phyloP scores from a whole-genome alignment of 1,140 invertebrate species.

The Pogonomyrmex californicus region DNA sequence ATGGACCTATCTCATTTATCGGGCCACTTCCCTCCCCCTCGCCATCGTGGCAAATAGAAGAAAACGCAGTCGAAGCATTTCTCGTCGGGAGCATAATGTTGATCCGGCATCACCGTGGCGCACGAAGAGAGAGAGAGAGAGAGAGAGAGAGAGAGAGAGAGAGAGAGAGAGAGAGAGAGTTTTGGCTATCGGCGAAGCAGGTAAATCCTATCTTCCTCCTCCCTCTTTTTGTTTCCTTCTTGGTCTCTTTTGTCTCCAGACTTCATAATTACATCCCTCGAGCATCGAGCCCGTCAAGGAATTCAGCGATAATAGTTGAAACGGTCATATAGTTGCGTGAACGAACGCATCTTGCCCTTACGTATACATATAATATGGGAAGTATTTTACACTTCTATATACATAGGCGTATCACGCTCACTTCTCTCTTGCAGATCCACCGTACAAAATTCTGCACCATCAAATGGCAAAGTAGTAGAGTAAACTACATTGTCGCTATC shows the following conservation, averaged over 20 bases:
- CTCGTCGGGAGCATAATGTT: slow-evolving; percentile 62
- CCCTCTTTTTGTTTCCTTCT: slow-evolving; percentile 25
- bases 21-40: background rate
- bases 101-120: slow-evolving; percentile 19
- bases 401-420: background rate
- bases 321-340: slow-evolving; percentile 3
- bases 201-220: slow-evolving; percentile 22
- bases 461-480: slow-evolving; percentile 23
- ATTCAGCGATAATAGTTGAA: slow-evolving; percentile 64
- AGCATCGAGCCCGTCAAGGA: slow-evolving; percentile 50
- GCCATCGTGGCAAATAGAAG: slow-evolving; percentile 3
- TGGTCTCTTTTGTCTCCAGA: slow-evolving; percentile 22
- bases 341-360: background rate
- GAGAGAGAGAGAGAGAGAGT: slow-evolving; percentile 34
- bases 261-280: slow-evolving; percentile 69
- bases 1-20: background rate
- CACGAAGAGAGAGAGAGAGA: background rate
- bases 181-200: slow-evolving; percentile 32
- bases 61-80: slow-evolving; percentile 39
- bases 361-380: slow-evolving; percentile 7
- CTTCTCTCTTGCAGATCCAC: slow-evolving; percentile 8
- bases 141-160: slow-evolving; percentile 5
- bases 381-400: slow-evolving; percentile 29
- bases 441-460: slow-evolving; percentile 10
- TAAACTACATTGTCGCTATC: slow-evolving; percentile 30